These are phyloP conservation scores for Microctenopoma steveboyesi DNA, from an alignment of 2,797 vertebrate genomes.

Conservation along the genomic window DNA sequence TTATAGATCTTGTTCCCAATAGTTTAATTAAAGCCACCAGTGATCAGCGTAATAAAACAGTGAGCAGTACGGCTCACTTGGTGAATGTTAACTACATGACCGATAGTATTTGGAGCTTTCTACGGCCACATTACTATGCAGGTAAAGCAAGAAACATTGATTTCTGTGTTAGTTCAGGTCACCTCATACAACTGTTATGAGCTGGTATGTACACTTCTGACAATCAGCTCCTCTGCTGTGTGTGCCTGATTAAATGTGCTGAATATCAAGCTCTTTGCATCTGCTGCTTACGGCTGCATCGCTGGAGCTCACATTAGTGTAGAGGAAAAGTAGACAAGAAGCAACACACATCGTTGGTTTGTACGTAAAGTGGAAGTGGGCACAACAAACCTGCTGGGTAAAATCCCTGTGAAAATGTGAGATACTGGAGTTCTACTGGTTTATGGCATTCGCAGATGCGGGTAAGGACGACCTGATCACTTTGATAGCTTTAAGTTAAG, in stretches of 20 bases:
- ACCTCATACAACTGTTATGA: slow-evolving; percentile 9
- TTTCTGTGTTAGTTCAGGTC: neutral
- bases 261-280: slow-evolving; percentile 30
- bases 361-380: slow-evolving; percentile 9
- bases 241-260: slow-evolving; percentile 28
- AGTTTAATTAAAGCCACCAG: slow-evolving; percentile 34
- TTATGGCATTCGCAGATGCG: neutral
- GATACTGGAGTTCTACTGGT: neutral
- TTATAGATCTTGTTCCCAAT: slow-evolving; percentile 40
- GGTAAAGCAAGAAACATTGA: slow-evolving; percentile 5
- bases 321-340: slow-evolving; percentile 22
- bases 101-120: slow-evolving; percentile 5
- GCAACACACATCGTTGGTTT: neutral
- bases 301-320: slow-evolving; percentile 13
- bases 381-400: slow-evolving; percentile 7
- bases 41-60: slow-evolving; percentile 31
- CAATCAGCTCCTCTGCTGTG: slow-evolving; percentile 11
- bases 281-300: slow-evolving; percentile 34
- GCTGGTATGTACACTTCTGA: neutral
- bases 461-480: slow-evolving; percentile 9
- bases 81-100: slow-evolving; percentile 11
- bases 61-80: neutral
- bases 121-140: neutral
- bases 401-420: slow-evolving; percentile 9
- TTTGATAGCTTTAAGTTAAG: slow-evolving; percentile 2